Percentiles rank a stretch among this genome's conserved stretches.
These are phyloP conservation scores for Drosophila kohkoa DNA, from an alignment of 1,140 invertebrate species.

Conservation along the genomic window DNA sequence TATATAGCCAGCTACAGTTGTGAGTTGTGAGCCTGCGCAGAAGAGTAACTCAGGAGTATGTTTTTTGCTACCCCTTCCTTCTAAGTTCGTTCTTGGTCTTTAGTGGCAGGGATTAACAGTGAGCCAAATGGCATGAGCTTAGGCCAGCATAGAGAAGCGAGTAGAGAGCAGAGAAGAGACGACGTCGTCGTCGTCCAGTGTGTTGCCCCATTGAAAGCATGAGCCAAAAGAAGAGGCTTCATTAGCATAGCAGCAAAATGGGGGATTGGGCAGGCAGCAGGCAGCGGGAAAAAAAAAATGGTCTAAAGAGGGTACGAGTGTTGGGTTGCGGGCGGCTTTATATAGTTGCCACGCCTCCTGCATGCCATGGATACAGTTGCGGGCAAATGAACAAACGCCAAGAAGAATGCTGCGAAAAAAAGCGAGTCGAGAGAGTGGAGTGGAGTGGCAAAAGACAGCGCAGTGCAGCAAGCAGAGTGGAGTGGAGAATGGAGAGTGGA, in stretches of 20 bases:
- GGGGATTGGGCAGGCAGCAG: slow-evolving; percentile 8
- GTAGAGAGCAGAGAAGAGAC: slow-evolving; percentile 4
- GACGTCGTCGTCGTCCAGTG: neutral
- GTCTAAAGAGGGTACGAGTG: slow-evolving; percentile 43
- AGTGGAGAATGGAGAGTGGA: neutral
- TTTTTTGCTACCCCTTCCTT: neutral
- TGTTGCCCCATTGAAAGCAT: slow-evolving; percentile 25
- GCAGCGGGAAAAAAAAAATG: slow-evolving; percentile 30
- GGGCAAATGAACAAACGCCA: slow-evolving; percentile 78
- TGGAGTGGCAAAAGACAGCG: neutral
- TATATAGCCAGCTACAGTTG: slow-evolving; percentile 1
- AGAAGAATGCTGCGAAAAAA: slow-evolving; percentile 64
- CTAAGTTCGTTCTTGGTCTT: slow-evolving; percentile 66
- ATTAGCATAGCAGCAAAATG: slow-evolving; percentile 68
- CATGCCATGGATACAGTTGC: slow-evolving; percentile 74
- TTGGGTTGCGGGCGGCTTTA: slow-evolving; percentile 70
- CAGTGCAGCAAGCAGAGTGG: too few species aligned
- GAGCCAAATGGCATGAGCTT: slow-evolving; percentile 79
- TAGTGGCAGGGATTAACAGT: slow-evolving; percentile 79
- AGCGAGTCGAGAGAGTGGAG: slow-evolving; percentile 22
- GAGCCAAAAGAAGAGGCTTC: slow-evolving; percentile 75
- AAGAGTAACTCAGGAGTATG: slow-evolving; percentile 4
- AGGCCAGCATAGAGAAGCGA: slow-evolving; percentile 37
- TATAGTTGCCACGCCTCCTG: slow-evolving; percentile 49
- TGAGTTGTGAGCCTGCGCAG: slow-evolving; percentile 40